These are phyloP conservation scores for Sus scrofa DNA, from an alignment of 2,113 vertebrate species.

Conservation along the genomic window T2T-Sscrofa CM000816.6:56726501-56727000, in stretches of 20 bases:
- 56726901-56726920: not conserved
- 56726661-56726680: not conserved
- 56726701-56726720: not conserved
- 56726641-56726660: not conserved
- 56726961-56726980: not conserved
- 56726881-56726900: not conserved
- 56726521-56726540: not conserved
- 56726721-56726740: slow-evolving; percentile 5
- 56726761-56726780: not conserved
- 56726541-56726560: not conserved
- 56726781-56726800: not conserved
- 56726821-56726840: not conserved
- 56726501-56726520: too few species aligned
- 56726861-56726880: not conserved
- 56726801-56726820: not conserved
- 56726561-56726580: not conserved
- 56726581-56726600: not conserved
- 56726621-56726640: not conserved
- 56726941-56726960: not conserved
- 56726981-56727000: slow-evolving; percentile 29
- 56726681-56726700: not conserved
- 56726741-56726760: not conserved
- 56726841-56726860: not conserved
- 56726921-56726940: not conserved
- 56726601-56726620: not conserved